Conservation (phyloP, 2,113 vertebrate species). For the Baryphthengus martii region DNA sequence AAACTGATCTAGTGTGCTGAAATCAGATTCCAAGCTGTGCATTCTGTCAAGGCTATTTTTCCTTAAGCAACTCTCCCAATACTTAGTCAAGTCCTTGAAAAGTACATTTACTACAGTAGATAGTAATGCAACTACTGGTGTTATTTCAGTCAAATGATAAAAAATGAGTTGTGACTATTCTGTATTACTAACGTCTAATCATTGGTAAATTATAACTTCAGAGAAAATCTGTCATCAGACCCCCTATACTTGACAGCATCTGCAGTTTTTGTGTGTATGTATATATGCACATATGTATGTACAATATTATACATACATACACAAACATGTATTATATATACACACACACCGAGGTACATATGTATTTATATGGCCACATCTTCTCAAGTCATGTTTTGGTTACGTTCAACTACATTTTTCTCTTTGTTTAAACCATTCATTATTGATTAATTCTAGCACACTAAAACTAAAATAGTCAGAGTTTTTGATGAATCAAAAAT, state of each 20-base stretch:
- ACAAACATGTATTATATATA: neutral
- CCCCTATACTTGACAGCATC: neutral
- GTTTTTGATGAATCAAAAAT: neutral
- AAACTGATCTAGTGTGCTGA: conserved; percentile 10
- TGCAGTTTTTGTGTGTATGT: neutral
- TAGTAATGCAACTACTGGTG: neutral
- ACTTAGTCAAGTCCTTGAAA: neutral
- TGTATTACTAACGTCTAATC: neutral
- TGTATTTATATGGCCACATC: neutral
- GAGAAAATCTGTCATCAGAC: neutral
- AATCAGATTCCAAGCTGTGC: neutral
- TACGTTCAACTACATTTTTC: neutral
- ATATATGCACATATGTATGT: too few relatives aligned
- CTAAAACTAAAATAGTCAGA: neutral
- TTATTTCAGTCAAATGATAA: neutral
- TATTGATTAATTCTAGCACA: neutral
- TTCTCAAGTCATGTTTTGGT: neutral
- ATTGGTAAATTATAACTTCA: neutral
- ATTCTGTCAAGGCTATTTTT: conserved; percentile 29
- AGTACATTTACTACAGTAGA: neutral
- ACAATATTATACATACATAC: neutral
- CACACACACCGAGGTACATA: rapidly evolving
- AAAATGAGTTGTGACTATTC: neutral
- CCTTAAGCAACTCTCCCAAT: neutral
- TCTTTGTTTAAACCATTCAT: neutral